phyloP scores from a whole-genome alignment of 2,113 vertebrate species.

The Sciurus niger region DNA sequence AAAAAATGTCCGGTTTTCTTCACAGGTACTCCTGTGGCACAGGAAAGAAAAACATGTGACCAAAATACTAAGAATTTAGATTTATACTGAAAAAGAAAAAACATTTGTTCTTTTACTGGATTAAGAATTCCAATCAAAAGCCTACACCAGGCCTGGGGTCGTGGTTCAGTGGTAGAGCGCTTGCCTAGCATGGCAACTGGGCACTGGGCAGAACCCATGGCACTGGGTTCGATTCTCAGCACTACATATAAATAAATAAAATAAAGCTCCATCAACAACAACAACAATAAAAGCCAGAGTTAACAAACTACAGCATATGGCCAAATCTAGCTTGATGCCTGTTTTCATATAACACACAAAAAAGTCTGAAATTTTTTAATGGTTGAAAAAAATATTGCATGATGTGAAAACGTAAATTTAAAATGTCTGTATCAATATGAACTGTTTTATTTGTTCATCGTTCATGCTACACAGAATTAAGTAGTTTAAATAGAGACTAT shows the following conservation, averaged over 20 bases:
- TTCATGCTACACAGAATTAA: background rate
- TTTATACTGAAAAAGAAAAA: background rate
- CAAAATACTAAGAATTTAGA: conserved; percentile 34
- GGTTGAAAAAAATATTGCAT: background rate
- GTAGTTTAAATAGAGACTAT: background rate
- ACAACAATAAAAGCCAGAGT: background rate
- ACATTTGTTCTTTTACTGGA: background rate
- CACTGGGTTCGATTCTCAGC: too few relatives aligned
- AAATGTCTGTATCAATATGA: background rate
- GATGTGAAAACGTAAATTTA: conserved; percentile 34
- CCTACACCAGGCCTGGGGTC: background rate
- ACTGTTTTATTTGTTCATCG: background rate
- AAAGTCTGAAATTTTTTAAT: background rate
- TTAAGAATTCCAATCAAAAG: conserved; percentile 66
- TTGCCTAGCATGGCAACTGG: too few relatives aligned
- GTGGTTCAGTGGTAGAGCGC: too few relatives aligned
- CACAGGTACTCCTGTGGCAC: conserved; percentile 67
- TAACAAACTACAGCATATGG: background rate
- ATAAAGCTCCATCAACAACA: too few relatives aligned
- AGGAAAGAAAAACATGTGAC: conserved; percentile 27
- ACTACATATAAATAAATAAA: too few relatives aligned
- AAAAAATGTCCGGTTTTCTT: conserved; percentile 27
- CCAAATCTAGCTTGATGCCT: background rate
- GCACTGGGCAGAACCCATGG: too few relatives aligned
- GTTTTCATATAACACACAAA: background rate